Evolutionary conservation across 2,113 vertebrate species (phyloP).

Genomic region (Macroglossus sobrinus): DNA sequence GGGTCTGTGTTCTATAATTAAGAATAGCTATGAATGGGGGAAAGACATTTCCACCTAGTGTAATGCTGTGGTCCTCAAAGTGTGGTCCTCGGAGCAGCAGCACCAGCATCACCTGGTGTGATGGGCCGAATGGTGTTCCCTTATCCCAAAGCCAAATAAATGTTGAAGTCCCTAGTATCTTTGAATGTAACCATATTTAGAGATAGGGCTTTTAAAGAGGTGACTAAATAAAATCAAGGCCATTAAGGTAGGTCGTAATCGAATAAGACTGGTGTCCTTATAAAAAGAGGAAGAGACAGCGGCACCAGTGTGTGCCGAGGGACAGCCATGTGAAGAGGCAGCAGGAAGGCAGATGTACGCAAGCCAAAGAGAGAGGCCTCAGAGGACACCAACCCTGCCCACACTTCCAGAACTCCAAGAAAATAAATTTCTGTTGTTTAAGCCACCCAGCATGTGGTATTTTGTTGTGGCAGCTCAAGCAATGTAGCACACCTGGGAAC

Average conservation of each 20-base stretch:
- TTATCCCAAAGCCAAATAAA: fast-evolving
- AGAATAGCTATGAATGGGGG: background rate
- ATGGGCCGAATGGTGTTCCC: background rate
- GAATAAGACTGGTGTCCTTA: background rate
- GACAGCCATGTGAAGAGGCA: fast-evolving
- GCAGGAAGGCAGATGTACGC: background rate
- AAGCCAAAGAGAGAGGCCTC: background rate
- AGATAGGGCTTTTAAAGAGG: background rate
- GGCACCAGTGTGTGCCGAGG: no score
- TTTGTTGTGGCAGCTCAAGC: background rate
- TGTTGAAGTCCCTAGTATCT: background rate
- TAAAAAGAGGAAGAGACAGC: background rate
- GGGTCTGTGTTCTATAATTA: slow-evolving; percentile 33
- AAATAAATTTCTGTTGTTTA: background rate
- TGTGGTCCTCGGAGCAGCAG: background rate
- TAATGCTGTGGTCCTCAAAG: background rate
- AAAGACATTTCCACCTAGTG: background rate
- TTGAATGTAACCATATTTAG: background rate
- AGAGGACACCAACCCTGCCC: background rate
- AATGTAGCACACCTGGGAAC: background rate
- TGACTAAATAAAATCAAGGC: background rate
- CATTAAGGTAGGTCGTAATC: background rate
- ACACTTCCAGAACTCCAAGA: background rate
- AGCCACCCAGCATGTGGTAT: background rate
- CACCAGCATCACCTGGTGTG: background rate